phyloP scores from a whole-genome alignment of 2,888 invertebrate genomes.

The Platypus cylindrus region DNA sequence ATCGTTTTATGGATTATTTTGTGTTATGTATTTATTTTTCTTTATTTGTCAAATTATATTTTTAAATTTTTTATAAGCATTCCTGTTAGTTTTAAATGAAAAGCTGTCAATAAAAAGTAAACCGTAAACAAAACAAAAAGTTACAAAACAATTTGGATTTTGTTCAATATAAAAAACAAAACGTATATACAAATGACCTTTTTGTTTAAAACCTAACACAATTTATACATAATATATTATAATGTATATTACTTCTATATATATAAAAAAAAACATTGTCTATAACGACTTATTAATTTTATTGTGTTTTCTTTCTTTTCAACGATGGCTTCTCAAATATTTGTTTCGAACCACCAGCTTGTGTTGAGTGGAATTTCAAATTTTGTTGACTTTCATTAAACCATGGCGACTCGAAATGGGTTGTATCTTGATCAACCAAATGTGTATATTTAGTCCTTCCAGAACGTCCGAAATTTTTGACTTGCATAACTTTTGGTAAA shows the following conservation, averaged over 20 bases:
- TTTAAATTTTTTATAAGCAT: slow-evolving; percentile 8
- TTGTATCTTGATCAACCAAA: slow-evolving; percentile 97
- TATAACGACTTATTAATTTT: too few relatives aligned
- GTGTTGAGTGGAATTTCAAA: slow-evolving; percentile 72
- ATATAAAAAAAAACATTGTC: too few relatives aligned
- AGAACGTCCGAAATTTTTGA: slow-evolving; percentile 98
- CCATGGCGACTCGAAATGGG: slow-evolving; percentile 97
- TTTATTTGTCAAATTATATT: slow-evolving; percentile 6
- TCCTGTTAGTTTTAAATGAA: too few relatives aligned
- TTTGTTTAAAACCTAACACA: too few relatives aligned
- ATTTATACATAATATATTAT: too few relatives aligned
- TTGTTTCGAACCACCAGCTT: slow-evolving; percentile 88
- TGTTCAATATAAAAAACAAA: too few relatives aligned
- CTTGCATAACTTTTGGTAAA: slow-evolving; percentile 99
- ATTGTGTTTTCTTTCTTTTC: slow-evolving; percentile 38
- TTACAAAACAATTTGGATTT: too few relatives aligned
- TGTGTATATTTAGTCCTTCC: slow-evolving; percentile 99
- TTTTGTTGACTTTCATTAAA: slow-evolving; percentile 81
- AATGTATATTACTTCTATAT: too few relatives aligned
- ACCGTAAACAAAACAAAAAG: not conserved
- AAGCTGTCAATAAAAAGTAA: not conserved
- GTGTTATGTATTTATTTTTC: not conserved
- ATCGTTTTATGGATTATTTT: not conserved
- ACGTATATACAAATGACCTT: too few relatives aligned
- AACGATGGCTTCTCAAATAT: slow-evolving; percentile 77